These are phyloP conservation scores for Heliconius aoede DNA, from an alignment of 2,888 invertebrate species.

Conservation along the genomic window DNA sequence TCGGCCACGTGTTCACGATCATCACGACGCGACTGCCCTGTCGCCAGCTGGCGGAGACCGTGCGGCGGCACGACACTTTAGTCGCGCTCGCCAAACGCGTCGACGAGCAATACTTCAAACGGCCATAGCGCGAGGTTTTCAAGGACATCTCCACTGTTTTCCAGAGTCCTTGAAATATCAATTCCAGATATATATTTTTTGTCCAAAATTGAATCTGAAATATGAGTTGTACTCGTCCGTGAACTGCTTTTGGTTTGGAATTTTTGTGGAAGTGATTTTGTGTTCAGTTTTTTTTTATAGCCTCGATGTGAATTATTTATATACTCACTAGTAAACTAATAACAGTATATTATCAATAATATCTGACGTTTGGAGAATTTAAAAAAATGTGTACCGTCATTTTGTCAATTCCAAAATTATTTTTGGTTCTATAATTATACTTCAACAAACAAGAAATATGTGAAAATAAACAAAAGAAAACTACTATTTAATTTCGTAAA, in stretches of 20 bases:
- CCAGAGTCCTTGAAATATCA: conserved; percentile 67
- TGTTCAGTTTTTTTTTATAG: neutral
- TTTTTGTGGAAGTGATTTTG: neutral
- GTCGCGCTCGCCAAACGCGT: conserved; percentile 92
- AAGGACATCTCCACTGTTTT: conserved; percentile 78
- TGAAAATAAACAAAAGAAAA: too few relatives aligned
- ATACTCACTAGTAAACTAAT: neutral
- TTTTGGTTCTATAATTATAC: too few relatives aligned
- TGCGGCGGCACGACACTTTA: conserved; percentile 89
- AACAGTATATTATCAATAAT: too few relatives aligned
- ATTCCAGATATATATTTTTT: neutral
- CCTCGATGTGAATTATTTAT: neutral
- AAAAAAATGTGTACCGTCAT: neutral
- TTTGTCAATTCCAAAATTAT: neutral
- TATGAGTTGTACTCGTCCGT: conserved; percentile 3
- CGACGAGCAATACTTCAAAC: conserved; percentile 91
- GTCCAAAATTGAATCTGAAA: neutral
- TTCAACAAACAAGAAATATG: too few relatives aligned
- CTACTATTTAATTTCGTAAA: too few relatives aligned
- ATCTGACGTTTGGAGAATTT: too few relatives aligned
- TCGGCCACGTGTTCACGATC: conserved; percentile 98
- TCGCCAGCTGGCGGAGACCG: conserved; percentile 90
- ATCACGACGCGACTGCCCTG: conserved; percentile 95
- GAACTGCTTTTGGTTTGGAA: neutral
- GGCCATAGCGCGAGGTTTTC: conserved; percentile 76